Percentiles rank a stretch among this genome's conserved stretches.
These are phyloP conservation scores for Lepetodrilus schrolli DNA, from an alignment of 2,888 invertebrate genomes.

Conservation along the genomic window DNA sequence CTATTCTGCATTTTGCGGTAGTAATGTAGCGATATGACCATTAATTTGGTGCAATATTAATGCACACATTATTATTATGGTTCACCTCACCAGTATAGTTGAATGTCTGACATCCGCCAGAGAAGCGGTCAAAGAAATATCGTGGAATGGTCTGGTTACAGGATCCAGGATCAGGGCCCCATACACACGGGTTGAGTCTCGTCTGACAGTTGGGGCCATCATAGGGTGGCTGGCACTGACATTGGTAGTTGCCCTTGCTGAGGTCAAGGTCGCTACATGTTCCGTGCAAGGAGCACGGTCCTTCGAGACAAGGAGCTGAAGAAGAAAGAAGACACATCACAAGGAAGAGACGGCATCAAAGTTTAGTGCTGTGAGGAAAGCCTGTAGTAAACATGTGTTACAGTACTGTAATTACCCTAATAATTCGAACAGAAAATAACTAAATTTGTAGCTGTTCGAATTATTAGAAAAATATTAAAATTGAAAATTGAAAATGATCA, in stretches of 20 bases:
- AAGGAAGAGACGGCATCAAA: not conserved
- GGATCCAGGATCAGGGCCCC: constrained; percentile 60
- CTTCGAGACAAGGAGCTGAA: constrained; percentile 59
- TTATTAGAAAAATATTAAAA: too few relatives aligned
- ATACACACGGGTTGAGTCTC: constrained; percentile 65
- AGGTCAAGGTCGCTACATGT: constrained; percentile 50
- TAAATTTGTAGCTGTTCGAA: too few relatives aligned
- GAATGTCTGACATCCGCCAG: constrained; percentile 64
- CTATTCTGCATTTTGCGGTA: too few relatives aligned
- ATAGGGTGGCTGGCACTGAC: constrained; percentile 63
- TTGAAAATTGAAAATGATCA: too few relatives aligned
- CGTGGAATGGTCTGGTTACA: constrained; percentile 58
- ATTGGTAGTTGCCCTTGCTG: constrained; percentile 49
- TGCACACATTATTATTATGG: too few relatives aligned
- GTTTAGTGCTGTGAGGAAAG: not conserved
- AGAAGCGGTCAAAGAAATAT: constrained; percentile 64
- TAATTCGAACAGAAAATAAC: too few relatives aligned
- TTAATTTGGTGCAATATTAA: too few relatives aligned
- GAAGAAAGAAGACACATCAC: not conserved
- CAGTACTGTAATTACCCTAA: too few relatives aligned
- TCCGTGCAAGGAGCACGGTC: constrained; percentile 66
- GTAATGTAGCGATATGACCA: too few relatives aligned
- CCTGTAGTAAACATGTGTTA: not conserved
- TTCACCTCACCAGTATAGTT: constrained; percentile 65
- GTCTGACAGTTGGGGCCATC: constrained; percentile 61